These are phyloP conservation scores for Temnothorax unifasciatus DNA, from an alignment of 2,888 invertebrate species.

Conservation along the genomic window DNA sequence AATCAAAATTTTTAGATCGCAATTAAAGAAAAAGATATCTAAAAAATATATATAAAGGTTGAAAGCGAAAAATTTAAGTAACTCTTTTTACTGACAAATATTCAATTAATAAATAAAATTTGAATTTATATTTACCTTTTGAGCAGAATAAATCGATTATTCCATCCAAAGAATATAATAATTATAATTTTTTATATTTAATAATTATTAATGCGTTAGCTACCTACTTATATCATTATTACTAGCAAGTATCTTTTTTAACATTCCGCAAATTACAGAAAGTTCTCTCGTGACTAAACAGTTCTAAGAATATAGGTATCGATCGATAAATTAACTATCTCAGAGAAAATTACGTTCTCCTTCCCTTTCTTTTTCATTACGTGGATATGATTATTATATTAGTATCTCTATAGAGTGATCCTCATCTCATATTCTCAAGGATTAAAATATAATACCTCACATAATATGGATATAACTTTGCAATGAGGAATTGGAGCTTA, in stretches of 20 bases:
- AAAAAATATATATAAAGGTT: not conserved
- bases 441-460: conserved; percentile 20
- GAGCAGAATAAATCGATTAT: not conserved
- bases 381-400: conserved; percentile 44
- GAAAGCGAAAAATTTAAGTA: not conserved
- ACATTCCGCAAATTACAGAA: not conserved
- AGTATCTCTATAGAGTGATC: conserved; percentile 12
- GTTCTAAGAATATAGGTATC: not conserved
- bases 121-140: not conserved
- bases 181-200: not conserved
- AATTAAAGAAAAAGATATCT: not conserved
- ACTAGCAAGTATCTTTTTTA: not conserved
- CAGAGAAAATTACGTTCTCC: conserved; percentile 30
- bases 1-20: not conserved
- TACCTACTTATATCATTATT: not conserved
- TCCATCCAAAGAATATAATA: not conserved
- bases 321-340: not conserved
- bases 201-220: not conserved
- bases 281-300: conserved; percentile 2
- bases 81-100: not conserved
- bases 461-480: conserved; percentile 22
- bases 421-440: conserved; percentile 17
- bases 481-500: conserved; percentile 17
- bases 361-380: not conserved
- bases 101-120: not conserved